Percentiles rank a stretch among this genome's conserved stretches.
Evolutionary conservation across 1,140 invertebrate species (phyloP).

Genomic region (Sesamia nonagrioides): DNA sequence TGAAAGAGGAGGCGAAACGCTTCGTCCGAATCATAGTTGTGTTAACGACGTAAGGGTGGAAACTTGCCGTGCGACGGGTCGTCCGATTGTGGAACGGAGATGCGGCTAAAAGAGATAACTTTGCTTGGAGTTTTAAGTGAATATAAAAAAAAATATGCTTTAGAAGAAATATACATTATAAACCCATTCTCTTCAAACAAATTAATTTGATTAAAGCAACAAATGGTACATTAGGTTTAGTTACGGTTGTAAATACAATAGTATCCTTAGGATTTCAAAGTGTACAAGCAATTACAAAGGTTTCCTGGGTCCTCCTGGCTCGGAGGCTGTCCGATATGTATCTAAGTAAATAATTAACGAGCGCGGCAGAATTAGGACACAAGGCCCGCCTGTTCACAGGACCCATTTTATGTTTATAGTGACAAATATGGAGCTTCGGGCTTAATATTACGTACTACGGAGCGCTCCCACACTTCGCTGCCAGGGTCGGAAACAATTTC

Average conservation of each 20-base stretch:
- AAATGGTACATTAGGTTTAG: not conserved
- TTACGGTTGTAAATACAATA: slow-evolving; percentile 34
- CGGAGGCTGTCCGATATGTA: slow-evolving; percentile 57
- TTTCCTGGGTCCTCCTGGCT: slow-evolving; percentile 43
- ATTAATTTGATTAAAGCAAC: not conserved
- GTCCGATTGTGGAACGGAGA: too few relatives aligned
- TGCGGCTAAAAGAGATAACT: too few relatives aligned
- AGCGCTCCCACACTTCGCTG: slow-evolving; percentile 22
- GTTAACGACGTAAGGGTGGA: too few relatives aligned
- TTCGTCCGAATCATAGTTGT: too few relatives aligned
- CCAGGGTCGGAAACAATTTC: slow-evolving; percentile 48
- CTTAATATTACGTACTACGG: slow-evolving; percentile 52
- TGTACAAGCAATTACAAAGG: slow-evolving; percentile 64
- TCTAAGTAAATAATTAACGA: slow-evolving; percentile 72
- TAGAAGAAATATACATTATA: too few relatives aligned
- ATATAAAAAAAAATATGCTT: too few relatives aligned
- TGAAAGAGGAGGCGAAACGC: too few relatives aligned
- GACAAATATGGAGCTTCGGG: slow-evolving; percentile 59
- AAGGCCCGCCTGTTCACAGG: slow-evolving; percentile 47
- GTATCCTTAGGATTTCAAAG: slow-evolving; percentile 56
- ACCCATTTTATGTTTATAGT: slow-evolving; percentile 64
- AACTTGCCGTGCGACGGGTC: too few relatives aligned
- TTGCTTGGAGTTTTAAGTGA: too few relatives aligned
- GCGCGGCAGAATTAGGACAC: slow-evolving; percentile 62
- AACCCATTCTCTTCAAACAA: not conserved